Evolutionary conservation across 2,113 vertebrate species (phyloP), one percentile per base, ranked within the genome.

Genomic region (Onychostruthus taczanowskii): DNA sequence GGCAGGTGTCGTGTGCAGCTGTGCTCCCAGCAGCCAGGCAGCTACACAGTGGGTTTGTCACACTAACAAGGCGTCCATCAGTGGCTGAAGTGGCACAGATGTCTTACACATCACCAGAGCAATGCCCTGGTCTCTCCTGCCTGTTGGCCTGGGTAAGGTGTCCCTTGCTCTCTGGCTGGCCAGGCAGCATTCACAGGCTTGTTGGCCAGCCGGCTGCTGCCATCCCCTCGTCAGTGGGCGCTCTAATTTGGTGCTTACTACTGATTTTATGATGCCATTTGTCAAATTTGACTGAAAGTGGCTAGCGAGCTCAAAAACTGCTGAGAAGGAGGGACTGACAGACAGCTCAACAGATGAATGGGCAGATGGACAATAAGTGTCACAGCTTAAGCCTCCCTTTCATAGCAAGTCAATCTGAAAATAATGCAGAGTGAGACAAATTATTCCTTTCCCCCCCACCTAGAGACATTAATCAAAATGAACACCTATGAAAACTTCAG

Each of bases 231-330:
- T 66, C 41, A 16, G 43, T 41, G 24, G 41, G 63, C 4, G 0
- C 53, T 80, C 72, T 69, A 26, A 72, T 89, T 89, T 77, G 63
- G 59, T 90, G 66, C 43, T 46, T n/a, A 20, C 73, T 53, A 31
- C 61, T 31, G 55, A 41, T 84, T 94, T 94, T 87, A 76, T 41
- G 50, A 78, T 87, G 64, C 14, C 50, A 84, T 90, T 93, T 82
- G 52, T 93, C 74, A 91, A 82, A 79, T 87, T 52, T 87, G 81
- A 93, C 93, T 93, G 92, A 18, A 96, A 93, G 69, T 79, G 87
- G 52, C 62, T 59, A 82, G 66, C 79, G 37, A 41, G 35, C 62
- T 96, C 49, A 69, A 76, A 84, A 93, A 11, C 53, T 72, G 24
- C 72, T 26, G 75, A 79, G 87, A 58, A 93, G 53, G 53, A 93